phyloP scores from a whole-genome alignment of 2,797 vertebrate species.

The Macropus fuliginosus region DNA sequence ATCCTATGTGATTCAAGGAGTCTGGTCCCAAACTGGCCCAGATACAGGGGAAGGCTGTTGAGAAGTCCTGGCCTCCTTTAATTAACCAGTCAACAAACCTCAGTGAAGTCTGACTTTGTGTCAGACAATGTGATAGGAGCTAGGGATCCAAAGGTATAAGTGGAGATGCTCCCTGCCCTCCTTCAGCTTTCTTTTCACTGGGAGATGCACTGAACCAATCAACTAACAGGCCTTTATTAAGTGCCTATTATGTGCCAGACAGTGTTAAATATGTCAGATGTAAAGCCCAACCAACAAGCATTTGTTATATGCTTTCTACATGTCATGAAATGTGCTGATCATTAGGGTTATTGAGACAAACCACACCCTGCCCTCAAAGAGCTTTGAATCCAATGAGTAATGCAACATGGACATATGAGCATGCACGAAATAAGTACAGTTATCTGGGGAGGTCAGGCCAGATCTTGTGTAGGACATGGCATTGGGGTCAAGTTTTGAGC shows the following conservation, averaged over 20 bases:
- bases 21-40: too few relatives aligned
- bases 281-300: not conserved
- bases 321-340: not conserved
- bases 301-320: not conserved
- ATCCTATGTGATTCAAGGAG: too few relatives aligned
- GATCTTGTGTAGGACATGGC: not conserved
- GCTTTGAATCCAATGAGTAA: not conserved
- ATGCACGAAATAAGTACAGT: not conserved
- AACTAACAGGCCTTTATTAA: not conserved
- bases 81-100: not conserved
- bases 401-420: not conserved
- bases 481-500: too few relatives aligned
- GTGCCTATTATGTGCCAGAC: too few relatives aligned
- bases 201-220: too few relatives aligned
- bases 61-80: not conserved
- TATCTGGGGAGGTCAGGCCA: not conserved
- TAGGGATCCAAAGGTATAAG: not conserved
- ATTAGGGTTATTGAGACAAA: not conserved
- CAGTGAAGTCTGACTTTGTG: not conserved
- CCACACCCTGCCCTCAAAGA: not conserved
- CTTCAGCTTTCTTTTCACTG: not conserved
- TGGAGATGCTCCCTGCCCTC: not conserved
- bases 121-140: too few relatives aligned
- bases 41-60: not conserved
- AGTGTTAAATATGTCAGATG: not conserved